These are phyloP conservation scores for Ectemnius continuus DNA, from an alignment of 2,888 invertebrate genomes.

Conservation along the genomic window DNA sequence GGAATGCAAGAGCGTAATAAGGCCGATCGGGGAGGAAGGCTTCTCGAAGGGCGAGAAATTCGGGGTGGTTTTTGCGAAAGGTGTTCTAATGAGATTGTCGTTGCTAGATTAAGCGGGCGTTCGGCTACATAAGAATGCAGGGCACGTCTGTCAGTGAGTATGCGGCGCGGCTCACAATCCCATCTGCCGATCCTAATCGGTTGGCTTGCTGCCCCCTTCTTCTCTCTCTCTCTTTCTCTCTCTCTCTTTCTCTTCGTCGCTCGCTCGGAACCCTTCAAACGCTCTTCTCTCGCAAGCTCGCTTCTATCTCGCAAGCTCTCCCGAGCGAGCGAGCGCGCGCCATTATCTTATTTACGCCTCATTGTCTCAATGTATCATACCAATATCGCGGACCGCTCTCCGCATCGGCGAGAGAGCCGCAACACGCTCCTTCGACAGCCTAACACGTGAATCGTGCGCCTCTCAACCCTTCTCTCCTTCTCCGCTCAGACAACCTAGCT, in stretches of 20 bases:
- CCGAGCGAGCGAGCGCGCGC: slow-evolving; percentile 66
- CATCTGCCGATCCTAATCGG: slow-evolving; percentile 73
- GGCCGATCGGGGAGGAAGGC: no score
- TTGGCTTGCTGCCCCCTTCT: slow-evolving; percentile 52
- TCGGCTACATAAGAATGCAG: slow-evolving; percentile 61
- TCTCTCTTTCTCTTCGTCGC: slow-evolving; percentile 22
- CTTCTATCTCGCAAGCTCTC: slow-evolving; percentile 65
- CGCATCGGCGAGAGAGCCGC: slow-evolving; percentile 48
- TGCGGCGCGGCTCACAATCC: slow-evolving; percentile 74
- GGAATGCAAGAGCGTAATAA: neutral
- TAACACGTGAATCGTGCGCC: slow-evolving; percentile 29
- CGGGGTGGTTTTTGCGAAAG: neutral
- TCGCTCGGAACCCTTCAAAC: slow-evolving; percentile 59
- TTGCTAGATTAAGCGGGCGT: slow-evolving; percentile 1
- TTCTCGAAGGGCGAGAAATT: no score
- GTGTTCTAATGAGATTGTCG: slow-evolving; percentile 48
- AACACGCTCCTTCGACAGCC: slow-evolving; percentile 46
- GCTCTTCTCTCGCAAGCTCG: slow-evolving; percentile 45
- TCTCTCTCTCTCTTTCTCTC: slow-evolving; percentile 46
- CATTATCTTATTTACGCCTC: slow-evolving; percentile 78
- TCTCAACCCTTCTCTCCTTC: slow-evolving; percentile 10
- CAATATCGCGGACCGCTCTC: slow-evolving; percentile 66
- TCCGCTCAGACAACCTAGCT: no score
- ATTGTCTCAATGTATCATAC: slow-evolving; percentile 77
- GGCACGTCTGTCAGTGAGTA: slow-evolving; percentile 70